phyloP scores from a whole-genome alignment of 1,140 invertebrate species.

The Aphelenchoides fujianensis region DNA sequence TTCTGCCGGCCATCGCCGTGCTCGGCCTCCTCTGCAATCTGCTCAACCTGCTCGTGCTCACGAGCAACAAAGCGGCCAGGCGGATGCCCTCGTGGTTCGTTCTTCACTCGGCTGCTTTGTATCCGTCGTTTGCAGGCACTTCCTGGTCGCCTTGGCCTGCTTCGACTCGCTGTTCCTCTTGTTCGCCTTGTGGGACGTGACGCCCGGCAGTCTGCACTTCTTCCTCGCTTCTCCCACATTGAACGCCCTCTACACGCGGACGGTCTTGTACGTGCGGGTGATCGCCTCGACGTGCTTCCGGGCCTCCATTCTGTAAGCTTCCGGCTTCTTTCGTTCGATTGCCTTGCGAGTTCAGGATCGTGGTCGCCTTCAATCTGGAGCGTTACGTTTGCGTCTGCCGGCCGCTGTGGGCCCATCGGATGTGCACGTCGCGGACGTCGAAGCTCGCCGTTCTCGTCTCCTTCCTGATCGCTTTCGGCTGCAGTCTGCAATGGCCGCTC shows the following conservation, averaged over 20 bases:
- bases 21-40: slow-evolving; percentile 56
- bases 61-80: slow-evolving; percentile 49
- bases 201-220: slow-evolving; percentile 45
- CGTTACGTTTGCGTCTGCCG: slow-evolving; percentile 59
- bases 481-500: slow-evolving; percentile 59
- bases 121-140: slow-evolving; percentile 50
- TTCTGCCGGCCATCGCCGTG: slow-evolving; percentile 50
- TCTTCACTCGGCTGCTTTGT: slow-evolving; percentile 17
- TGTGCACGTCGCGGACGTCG: slow-evolving; percentile 52
- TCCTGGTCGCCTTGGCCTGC: slow-evolving; percentile 54
- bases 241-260: slow-evolving; percentile 54
- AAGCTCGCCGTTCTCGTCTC: slow-evolving; percentile 44
- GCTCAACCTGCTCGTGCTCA: slow-evolving; percentile 56
- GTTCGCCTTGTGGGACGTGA: slow-evolving; percentile 57
- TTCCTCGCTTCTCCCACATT: slow-evolving; percentile 36
- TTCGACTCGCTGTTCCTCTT: slow-evolving; percentile 59
- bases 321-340: neutral
- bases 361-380: slow-evolving; percentile 61
- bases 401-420: slow-evolving; percentile 52
- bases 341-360: slow-evolving; percentile 46
- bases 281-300: slow-evolving; percentile 62
- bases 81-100: slow-evolving; percentile 59
- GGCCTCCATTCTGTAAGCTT: slow-evolving; percentile 57
- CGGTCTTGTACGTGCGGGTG: slow-evolving; percentile 55
- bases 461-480: slow-evolving; percentile 50